These are phyloP conservation scores for Acanthurus lineatus DNA, from an alignment of 2,797 vertebrate species.

Conservation along the genomic window DNA sequence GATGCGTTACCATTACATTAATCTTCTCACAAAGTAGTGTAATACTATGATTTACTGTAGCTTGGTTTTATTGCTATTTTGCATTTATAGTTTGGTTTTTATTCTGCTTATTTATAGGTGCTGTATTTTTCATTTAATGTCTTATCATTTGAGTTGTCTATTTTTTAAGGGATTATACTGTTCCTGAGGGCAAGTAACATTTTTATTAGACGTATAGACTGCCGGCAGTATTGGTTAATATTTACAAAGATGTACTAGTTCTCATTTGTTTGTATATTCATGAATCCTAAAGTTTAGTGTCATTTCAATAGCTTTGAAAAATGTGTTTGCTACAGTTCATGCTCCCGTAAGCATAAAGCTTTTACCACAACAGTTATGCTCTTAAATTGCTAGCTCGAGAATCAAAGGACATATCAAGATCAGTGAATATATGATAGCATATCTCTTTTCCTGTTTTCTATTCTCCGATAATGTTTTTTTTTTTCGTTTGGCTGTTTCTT, in stretches of 20 bases:
- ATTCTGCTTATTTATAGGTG: slow-evolving; percentile 99
- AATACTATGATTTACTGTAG: slow-evolving; percentile 91
- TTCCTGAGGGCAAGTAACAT: slow-evolving; percentile 96
- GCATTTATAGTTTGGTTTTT: slow-evolving; percentile 98
- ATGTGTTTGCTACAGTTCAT: slow-evolving; percentile 86
- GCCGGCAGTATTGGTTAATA: slow-evolving; percentile 99
- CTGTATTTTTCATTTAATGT: slow-evolving; percentile 94
- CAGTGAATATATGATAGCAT: slow-evolving; percentile 78
- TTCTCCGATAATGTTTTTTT: slow-evolving; percentile 43
- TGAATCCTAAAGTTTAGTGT: slow-evolving; percentile 93
- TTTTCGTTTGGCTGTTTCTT: slow-evolving; percentile 51
- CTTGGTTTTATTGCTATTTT: slow-evolving; percentile 97
- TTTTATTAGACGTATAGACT: slow-evolving; percentile 98
- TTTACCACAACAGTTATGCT: slow-evolving; percentile 78
- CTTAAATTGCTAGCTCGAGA: slow-evolving; percentile 81
- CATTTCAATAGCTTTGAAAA: slow-evolving; percentile 93
- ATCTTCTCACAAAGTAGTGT: slow-evolving; percentile 95
- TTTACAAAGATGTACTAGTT: slow-evolving; percentile 97
- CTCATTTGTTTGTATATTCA: slow-evolving; percentile 97
- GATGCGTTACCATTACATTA: slow-evolving; percentile 92
- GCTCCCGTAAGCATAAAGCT: slow-evolving; percentile 86
- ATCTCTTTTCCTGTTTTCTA: slow-evolving; percentile 74
- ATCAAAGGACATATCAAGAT: slow-evolving; percentile 85
- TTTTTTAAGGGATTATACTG: slow-evolving; percentile 96
- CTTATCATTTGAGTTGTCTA: slow-evolving; percentile 87